Percentiles rank a stretch among this genome's conserved stretches.
phyloP scores from a whole-genome alignment of 2,888 invertebrate genomes.

The Orthonevra nobilis region DNA sequence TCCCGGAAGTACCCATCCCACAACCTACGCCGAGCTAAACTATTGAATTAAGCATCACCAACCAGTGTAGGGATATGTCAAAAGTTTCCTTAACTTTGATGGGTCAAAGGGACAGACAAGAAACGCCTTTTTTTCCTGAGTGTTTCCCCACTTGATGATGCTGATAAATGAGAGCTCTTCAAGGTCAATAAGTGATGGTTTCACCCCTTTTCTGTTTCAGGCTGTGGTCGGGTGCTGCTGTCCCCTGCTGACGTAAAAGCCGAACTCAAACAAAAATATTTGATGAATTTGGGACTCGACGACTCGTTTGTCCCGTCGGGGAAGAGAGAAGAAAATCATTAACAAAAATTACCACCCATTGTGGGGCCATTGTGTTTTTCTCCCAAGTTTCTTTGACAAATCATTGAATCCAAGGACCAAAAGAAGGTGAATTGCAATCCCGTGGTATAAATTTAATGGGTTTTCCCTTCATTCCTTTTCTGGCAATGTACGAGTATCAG shows the following conservation, averaged over 20 bases:
- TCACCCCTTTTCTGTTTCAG: conserved; percentile 26
- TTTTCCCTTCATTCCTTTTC: neutral
- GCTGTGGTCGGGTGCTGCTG: neutral
- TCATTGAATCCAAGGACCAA: neutral
- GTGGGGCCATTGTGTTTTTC: no score
- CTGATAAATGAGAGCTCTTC: neutral
- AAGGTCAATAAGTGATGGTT: conserved; percentile 18
- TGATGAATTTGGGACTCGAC: conserved; percentile 18
- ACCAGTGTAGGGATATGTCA: neutral
- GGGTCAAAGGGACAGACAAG: conserved; percentile 3
- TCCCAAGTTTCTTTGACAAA: neutral
- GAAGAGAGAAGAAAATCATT: conserved; percentile 5
- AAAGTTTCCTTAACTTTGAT: neutral
- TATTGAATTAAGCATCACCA: conserved; percentile 1
- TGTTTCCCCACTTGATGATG: conserved; percentile 26
- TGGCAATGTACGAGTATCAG: neutral
- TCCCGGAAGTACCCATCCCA: neutral
- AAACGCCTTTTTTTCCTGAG: conserved; percentile 29
- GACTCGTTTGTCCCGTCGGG: no score
- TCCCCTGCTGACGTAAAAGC: neutral
- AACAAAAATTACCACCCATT: neutral
- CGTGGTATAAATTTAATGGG: conserved; percentile 32
- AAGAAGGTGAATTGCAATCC: conserved; percentile 38
- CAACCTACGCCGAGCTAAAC: neutral
- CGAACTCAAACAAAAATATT: conserved; percentile 8